Percentiles rank a stretch among this genome's conserved stretches.
These are phyloP conservation scores for Pterois miles DNA, from an alignment of 2,797 vertebrate species.

Conservation along the genomic window DNA sequence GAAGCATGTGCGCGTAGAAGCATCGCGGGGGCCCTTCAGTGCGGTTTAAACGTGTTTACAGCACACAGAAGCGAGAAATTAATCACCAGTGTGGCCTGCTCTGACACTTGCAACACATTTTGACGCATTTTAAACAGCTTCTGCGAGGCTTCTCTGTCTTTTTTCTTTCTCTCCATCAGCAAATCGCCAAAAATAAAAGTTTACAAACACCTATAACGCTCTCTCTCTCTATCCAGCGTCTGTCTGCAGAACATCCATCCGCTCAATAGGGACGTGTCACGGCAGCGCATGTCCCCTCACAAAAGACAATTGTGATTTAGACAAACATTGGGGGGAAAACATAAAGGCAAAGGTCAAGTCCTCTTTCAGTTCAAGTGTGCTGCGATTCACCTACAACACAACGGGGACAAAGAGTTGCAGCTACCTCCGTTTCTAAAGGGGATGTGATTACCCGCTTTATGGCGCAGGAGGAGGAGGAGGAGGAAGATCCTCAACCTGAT, in stretches of 20 bases:
- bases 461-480: conserved; percentile 28
- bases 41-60: conserved; percentile 37
- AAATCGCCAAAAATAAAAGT: conserved; percentile 65
- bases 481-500: conserved; percentile 49
- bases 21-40: conserved; percentile 25
- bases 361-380: conserved; percentile 95
- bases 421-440: conserved; percentile 66
- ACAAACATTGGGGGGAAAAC: conserved; percentile 95
- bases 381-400: conserved; percentile 96
- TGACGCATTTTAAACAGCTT: not conserved
- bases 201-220: conserved; percentile 90
- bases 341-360: conserved; percentile 99
- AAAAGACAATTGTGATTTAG: conserved; percentile 99
- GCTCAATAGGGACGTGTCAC: conserved; percentile 94
- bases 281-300: conserved; percentile 92
- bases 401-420: conserved; percentile 89
- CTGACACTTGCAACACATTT: not conserved
- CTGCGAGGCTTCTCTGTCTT: not conserved
- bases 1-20: conserved; percentile 3
- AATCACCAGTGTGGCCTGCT: conserved; percentile 35
- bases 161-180: no score
- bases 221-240: conserved; percentile 75
- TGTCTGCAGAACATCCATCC: conserved; percentile 92
- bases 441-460: conserved; percentile 56
- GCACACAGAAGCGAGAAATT: conserved; percentile 33